These are phyloP conservation scores for Isurus oxyrinchus DNA, from an alignment of 2,113 vertebrate species.

Conservation along the genomic window DNA sequence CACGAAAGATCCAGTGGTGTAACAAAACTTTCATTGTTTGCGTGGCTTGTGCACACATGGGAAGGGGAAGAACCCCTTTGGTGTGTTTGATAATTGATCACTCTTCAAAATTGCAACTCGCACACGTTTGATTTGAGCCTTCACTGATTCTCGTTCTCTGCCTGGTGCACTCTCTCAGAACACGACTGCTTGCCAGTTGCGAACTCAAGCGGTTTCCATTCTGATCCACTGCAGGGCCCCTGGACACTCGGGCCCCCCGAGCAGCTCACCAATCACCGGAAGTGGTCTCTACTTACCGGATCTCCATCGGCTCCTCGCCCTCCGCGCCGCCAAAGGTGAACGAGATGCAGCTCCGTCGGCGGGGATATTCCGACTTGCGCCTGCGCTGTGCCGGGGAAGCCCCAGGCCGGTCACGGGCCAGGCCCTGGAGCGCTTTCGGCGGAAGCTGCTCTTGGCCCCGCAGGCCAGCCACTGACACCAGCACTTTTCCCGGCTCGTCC, in stretches of 20 bases:
- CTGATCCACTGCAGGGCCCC: too few relatives aligned
- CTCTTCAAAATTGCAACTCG: background rate
- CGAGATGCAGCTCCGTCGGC: background rate
- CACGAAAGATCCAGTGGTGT: background rate
- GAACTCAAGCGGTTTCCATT: too few relatives aligned
- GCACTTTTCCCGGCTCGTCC: background rate
- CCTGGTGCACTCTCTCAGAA: background rate
- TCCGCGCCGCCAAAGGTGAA: background rate
- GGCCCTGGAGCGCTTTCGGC: background rate
- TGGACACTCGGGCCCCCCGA: too few relatives aligned
- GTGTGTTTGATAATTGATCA: background rate
- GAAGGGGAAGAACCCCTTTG: background rate
- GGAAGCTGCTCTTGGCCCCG: background rate
- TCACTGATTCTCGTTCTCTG: background rate
- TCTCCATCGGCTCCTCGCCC: background rate
- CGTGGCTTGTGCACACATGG: background rate
- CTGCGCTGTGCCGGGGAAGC: background rate
- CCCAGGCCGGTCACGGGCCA: background rate
- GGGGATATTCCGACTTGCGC: background rate
- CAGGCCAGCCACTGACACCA: background rate
- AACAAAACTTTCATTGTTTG: too few relatives aligned
- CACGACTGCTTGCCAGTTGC: background rate
- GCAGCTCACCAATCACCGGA: background rate
- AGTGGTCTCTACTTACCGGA: background rate
- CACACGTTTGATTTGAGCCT: background rate